These are phyloP conservation scores for Cistogaster globosa DNA, from an alignment of 2,888 invertebrate species.

Conservation along the genomic window DNA sequence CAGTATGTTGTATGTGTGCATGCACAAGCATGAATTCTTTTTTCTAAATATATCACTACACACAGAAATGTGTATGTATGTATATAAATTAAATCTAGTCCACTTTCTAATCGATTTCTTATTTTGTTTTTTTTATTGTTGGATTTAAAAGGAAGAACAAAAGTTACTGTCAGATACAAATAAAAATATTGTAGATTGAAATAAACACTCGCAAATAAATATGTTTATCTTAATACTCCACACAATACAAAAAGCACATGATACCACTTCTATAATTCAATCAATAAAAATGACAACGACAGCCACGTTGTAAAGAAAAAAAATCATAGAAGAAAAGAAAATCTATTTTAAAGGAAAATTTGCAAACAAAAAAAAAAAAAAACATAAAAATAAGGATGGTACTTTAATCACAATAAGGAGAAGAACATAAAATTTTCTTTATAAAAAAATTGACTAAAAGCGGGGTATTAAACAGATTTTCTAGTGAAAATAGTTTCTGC, in stretches of 20 bases:
- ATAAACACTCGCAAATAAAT: neutral
- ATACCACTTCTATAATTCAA: conserved; percentile 34
- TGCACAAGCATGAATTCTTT: conserved; percentile 1
- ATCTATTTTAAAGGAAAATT: conserved; percentile 9
- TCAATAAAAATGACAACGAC: conserved; percentile 35
- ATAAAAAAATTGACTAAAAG: no score
- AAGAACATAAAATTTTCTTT: no score
- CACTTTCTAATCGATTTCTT: conserved; percentile 48
- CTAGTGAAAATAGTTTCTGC: no score
- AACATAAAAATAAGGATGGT: no score
- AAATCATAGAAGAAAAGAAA: neutral
- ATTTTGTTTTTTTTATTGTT: conserved; percentile 4
- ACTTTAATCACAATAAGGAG: no score
- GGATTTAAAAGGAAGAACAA: conserved; percentile 1
- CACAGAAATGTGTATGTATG: neutral
- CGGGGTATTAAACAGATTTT: no score
- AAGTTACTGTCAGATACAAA: conserved; percentile 35
- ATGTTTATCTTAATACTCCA: neutral
- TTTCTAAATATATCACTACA: neutral
- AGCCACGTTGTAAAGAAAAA: neutral
- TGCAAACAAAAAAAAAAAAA: neutral
- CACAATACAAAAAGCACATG: conserved; percentile 29
- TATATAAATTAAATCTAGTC: neutral
- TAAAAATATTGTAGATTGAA: conserved; percentile 13
- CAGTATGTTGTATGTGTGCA: neutral